Evolutionary conservation across 2,113 vertebrate genomes (phyloP), one percentile per base, ranked within the genome.

Genomic region (Xerus inauris): DNA sequence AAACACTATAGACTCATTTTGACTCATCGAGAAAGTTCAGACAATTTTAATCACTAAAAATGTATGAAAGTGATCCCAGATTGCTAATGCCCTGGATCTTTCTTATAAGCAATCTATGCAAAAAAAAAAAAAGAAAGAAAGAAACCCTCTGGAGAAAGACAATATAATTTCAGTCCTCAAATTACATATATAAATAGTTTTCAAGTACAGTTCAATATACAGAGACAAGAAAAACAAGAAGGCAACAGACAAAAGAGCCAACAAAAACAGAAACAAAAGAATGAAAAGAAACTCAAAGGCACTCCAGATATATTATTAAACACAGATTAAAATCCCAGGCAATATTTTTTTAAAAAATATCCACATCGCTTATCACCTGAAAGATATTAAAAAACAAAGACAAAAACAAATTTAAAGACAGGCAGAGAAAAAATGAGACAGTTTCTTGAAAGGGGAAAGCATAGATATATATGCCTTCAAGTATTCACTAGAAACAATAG

Each of bases 21-120:
- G 13, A 47, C 42, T 81, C 59, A 75, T 54, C 20, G 86, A 51
- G 1, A 19, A 32, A n/a, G 32, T 59, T 92, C 49, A 81, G 65
- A 89, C 92, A 85, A 84, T 45, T 30, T 83, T 42, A 72, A 47
- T 71, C 20, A 51, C 35, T 91, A 32, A 92, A 65, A 80, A 20
- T 86, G 30, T 45, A 54, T 81, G 84, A 86, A 89, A 30, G 28
- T 76, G 49, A 91, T 91, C 42, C 57, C 73, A 91, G 71, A 75
- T 35, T 49, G n/a, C 54, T 65, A 72, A 73, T 67, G 40, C 16
- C 20, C 47, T 13, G 54, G 28, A 81, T 35, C 38, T 40, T 65
- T 92, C 42, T 77, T 79, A 88, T 2, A 89, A 79, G 57, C 45
- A 90, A 97, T 87, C 45, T 72, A 83, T 49, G 14, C 40, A 95